Conservation (phyloP, 2,113 vertebrate genomes). For the Dendropsophus ebraccatus region DNA sequence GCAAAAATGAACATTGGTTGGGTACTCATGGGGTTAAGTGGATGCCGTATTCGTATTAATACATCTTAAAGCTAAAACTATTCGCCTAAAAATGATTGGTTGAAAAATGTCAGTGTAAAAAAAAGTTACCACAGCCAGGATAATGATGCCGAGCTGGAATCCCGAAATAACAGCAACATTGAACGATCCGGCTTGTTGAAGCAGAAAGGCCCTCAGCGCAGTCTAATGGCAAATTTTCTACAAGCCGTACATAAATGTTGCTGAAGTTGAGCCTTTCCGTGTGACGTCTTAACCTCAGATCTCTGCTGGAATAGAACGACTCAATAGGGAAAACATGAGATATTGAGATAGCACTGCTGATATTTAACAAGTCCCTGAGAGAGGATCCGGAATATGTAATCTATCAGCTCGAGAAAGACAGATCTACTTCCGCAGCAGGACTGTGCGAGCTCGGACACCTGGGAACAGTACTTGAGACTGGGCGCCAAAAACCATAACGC, state of each 20-base stretch:
- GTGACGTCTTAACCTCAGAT: slow-evolving; percentile 21
- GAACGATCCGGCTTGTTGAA: background rate
- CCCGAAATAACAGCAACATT: background rate
- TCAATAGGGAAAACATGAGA: slow-evolving; percentile 33
- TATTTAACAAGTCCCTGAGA: slow-evolving; percentile 54
- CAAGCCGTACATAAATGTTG: slow-evolving; percentile 17
- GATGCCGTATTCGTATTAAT: too few relatives aligned
- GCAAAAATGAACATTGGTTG: too few relatives aligned
- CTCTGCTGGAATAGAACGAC: slow-evolving; percentile 33
- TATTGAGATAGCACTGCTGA: background rate
- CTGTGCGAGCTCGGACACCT: background rate
- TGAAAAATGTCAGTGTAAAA: background rate
- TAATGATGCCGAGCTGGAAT: background rate
- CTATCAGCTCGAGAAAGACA: slow-evolving; percentile 41
- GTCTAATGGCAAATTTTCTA: background rate
- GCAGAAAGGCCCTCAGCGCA: background rate
- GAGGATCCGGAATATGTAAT: slow-evolving; percentile 10
- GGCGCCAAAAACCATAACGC: background rate
- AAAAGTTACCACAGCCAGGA: background rate
- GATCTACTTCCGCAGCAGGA: slow-evolving; percentile 12
- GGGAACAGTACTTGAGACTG: background rate
- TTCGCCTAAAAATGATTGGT: background rate
- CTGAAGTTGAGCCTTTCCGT: slow-evolving; percentile 27
- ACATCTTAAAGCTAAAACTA: background rate
- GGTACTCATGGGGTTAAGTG: too few relatives aligned